These are phyloP conservation scores for Seriola quinqueradiata DNA, from an alignment of 2,113 vertebrate genomes.

Conservation along the genomic window DNA sequence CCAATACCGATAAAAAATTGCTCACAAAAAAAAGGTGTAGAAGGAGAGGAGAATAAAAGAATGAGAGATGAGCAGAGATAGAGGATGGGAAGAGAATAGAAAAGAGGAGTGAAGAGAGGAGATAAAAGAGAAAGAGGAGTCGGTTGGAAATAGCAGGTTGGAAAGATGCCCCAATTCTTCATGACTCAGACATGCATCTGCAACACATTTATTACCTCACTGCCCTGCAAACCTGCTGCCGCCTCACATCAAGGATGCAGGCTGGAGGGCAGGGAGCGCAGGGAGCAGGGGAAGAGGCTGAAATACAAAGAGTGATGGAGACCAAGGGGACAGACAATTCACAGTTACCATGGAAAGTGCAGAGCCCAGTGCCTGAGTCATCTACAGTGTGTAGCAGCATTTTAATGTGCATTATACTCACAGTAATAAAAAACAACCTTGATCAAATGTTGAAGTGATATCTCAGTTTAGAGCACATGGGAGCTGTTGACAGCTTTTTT, in stretches of 20 bases:
- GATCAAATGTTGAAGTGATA: neutral
- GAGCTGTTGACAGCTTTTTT: neutral
- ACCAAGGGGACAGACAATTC: conserved; percentile 43
- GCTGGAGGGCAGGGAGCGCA: conserved; percentile 43
- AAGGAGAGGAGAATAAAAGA: neutral
- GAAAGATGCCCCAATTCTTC: conserved; percentile 65
- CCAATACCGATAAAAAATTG: no score
- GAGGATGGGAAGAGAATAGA: neutral
- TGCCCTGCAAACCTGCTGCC: conserved; percentile 40
- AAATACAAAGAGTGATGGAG: conserved; percentile 42
- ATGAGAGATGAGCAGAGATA: neutral
- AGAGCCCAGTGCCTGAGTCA: conserved; percentile 5
- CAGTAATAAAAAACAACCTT: neutral
- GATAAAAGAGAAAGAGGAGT: conserved; percentile 9
- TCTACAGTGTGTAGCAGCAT: conserved; percentile 2
- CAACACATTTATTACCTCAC: conserved; percentile 52
- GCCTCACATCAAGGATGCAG: conserved; percentile 37
- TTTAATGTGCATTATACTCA: conserved; percentile 13
- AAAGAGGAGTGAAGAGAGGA: neutral
- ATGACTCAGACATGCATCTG: conserved; percentile 57
- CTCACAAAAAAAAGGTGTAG: no score
- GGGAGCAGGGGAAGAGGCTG: conserved; percentile 2
- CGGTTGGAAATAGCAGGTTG: conserved; percentile 36
- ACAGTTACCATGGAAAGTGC: conserved; percentile 56
- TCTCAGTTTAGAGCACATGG: neutral